Conservation (phyloP, 2,797 vertebrate genomes). For the Ciconia nigra region DNA sequence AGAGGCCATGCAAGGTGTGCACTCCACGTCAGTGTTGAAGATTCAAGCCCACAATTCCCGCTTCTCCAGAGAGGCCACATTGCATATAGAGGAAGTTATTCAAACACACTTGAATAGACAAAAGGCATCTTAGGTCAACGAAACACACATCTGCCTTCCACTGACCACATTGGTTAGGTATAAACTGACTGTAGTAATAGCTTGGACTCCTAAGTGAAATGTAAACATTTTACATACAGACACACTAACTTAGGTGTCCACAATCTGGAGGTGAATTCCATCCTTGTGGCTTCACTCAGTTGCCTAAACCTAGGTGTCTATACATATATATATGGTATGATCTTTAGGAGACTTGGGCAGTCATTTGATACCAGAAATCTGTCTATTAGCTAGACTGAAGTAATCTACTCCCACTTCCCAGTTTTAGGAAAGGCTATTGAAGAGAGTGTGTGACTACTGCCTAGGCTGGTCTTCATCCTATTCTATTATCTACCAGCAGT, state of each 20-base stretch:
- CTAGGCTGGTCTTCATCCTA: neutral
- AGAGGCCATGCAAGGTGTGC: neutral
- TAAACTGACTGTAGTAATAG: neutral
- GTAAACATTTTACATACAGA: neutral
- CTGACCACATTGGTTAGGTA: fast-evolving
- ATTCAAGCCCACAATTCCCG: neutral
- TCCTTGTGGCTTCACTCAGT: too few relatives aligned
- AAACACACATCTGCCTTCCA: neutral
- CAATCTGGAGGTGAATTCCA: neutral
- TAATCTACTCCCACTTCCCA: neutral
- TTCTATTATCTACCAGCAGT: neutral
- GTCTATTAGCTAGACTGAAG: neutral
- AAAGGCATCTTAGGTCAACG: neutral
- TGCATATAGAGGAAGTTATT: neutral
- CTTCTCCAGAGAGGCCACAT: neutral
- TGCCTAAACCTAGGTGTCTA: neutral
- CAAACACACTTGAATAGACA: neutral
- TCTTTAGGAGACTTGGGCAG: neutral
- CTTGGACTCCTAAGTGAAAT: neutral
- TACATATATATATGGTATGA: neutral
- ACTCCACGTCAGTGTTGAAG: neutral
- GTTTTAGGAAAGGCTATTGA: neutral
- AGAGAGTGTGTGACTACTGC: neutral
- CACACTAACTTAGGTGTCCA: neutral
- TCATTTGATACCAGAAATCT: neutral